Percentiles rank a stretch among this genome's conserved stretches.
These are phyloP conservation scores for Drosophila novamexicana DNA, from an alignment of 1,140 invertebrate species.

Conservation along the genomic window DNA sequence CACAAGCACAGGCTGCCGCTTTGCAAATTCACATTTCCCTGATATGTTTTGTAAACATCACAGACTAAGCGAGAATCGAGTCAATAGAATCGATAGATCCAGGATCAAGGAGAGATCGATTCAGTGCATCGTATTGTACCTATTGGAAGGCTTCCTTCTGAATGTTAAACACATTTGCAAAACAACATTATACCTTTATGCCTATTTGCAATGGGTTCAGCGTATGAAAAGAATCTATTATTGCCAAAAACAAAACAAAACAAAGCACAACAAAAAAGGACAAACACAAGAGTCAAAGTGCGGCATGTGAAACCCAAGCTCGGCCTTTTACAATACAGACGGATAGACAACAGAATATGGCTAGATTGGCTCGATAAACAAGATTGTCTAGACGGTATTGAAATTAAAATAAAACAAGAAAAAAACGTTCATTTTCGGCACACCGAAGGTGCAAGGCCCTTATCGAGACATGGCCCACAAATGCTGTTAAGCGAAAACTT, in stretches of 20 bases:
- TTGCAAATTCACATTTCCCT: too few relatives aligned
- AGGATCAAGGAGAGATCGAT: too few relatives aligned
- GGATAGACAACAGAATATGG: not conserved
- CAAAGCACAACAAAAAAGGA: not conserved
- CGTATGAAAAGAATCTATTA: conserved; percentile 8
- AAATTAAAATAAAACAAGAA: not conserved
- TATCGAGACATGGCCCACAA: not conserved
- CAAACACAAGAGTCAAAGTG: conserved; percentile 3
- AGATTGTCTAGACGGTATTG: not conserved
- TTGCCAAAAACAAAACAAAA: not conserved
- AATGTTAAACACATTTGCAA: too few relatives aligned
- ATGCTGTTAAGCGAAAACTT: not conserved
- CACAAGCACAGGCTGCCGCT: too few relatives aligned
- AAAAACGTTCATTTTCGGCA: not conserved
- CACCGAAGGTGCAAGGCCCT: not conserved
- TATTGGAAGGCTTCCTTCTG: too few relatives aligned
- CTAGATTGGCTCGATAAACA: not conserved
- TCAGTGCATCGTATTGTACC: too few relatives aligned
- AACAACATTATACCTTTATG: too few relatives aligned
- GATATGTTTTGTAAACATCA: too few relatives aligned
- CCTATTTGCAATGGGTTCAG: too few relatives aligned
- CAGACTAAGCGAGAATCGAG: too few relatives aligned
- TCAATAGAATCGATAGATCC: too few relatives aligned
- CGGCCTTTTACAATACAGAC: not conserved
- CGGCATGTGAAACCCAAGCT: not conserved